phyloP scores from a whole-genome alignment of 2,888 invertebrate species.

The Eupithecia pulchellata region DNA sequence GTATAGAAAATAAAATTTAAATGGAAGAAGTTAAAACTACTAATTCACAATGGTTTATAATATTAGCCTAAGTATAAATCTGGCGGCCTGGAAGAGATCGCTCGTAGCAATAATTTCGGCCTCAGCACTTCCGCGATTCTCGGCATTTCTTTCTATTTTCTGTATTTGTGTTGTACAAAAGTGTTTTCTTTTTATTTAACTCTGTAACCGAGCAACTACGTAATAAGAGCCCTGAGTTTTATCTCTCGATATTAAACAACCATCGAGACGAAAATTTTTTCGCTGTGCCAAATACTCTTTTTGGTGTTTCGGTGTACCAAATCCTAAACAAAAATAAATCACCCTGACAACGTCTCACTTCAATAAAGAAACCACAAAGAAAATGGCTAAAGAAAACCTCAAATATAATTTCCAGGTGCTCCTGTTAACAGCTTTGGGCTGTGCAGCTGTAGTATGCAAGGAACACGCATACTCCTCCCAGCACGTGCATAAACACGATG shows the following conservation, averaged over 20 bases:
- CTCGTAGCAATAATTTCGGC: background rate
- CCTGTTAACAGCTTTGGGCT: conserved; percentile 38
- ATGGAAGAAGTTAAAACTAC: background rate
- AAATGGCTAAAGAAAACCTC: too few species aligned
- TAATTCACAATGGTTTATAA: background rate
- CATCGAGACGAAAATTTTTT: background rate
- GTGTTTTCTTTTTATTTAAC: background rate
- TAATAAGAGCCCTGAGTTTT: background rate
- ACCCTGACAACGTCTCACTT: background rate
- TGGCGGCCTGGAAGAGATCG: background rate
- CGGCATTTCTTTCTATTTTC: background rate
- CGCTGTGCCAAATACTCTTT: too few species aligned
- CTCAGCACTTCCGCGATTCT: background rate
- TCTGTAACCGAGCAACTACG: background rate
- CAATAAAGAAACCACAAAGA: background rate
- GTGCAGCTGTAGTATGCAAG: conserved; percentile 34
- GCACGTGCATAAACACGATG: conserved; percentile 53
- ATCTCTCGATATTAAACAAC: background rate
- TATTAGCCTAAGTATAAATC: too few species aligned
- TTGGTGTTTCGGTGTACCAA: background rate
- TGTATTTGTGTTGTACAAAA: background rate
- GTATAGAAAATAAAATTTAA: background rate
- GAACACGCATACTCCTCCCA: conserved; percentile 54
- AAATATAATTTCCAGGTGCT: conserved; percentile 31
- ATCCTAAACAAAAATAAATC: background rate